These are phyloP conservation scores for Callimorpha dominula DNA, from an alignment of 2,888 invertebrate species.

Conservation along the genomic window DNA sequence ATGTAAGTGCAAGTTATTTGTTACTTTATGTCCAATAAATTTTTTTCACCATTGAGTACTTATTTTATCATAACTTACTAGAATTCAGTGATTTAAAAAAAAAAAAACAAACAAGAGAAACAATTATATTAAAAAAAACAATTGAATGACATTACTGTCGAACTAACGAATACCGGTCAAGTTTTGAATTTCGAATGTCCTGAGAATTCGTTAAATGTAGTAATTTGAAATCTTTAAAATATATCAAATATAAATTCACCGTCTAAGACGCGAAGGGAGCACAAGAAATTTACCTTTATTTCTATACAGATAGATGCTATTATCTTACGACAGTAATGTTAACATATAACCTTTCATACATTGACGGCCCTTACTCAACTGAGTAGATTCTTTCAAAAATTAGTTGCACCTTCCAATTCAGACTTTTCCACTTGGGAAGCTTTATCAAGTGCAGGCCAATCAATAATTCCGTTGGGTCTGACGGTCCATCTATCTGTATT, in stretches of 20 bases:
- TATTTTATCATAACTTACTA: no score
- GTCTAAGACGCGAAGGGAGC: background rate
- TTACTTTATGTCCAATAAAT: no score
- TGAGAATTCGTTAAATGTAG: no score
- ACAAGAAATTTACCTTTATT: background rate
- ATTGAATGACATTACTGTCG: no score
- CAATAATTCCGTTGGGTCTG: conserved; percentile 2
- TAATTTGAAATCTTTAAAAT: background rate
- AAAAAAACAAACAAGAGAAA: no score
- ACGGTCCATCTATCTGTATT: background rate
- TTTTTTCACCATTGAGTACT: no score
- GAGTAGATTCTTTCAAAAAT: background rate
- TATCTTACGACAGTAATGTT: background rate
- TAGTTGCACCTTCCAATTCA: conserved; percentile 5
- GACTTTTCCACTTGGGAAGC: conserved; percentile 8
- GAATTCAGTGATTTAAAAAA: no score
- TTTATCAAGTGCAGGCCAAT: conserved; percentile 6
- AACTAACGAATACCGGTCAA: no score
- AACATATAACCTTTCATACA: background rate
- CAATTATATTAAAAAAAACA: no score
- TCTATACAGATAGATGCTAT: background rate
- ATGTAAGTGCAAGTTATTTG: no score
- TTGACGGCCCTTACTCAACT: background rate
- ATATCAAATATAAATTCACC: background rate
- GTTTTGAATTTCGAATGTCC: no score